Base-by-base conservation (phyloP, 1,140 invertebrate species). In the Thaumatotibia leucotreta region DNA sequence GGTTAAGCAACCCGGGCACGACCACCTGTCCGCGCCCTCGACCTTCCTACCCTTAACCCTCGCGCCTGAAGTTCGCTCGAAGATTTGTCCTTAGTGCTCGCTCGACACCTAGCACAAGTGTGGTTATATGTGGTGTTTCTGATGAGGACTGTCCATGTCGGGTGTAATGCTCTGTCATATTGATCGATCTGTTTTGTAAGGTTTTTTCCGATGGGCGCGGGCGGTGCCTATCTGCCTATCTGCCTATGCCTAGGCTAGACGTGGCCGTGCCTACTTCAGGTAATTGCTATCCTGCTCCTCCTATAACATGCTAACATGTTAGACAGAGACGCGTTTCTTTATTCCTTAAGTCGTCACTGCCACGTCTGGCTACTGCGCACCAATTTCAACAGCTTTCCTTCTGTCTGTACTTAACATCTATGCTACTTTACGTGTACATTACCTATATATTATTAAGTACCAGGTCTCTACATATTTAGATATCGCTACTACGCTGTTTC, bases 181-280 rank as follows among this genome's bases (percentile, higher is more conserved):
- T 80, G 86, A 89, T 89, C 86, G 84, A 80, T 82, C 74, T 84
- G 86, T 86, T 84, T 86, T 84, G 80, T 85, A 80, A 81, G 84
- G 83, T 84, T 85, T 84, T 83, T 81, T 80, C 73, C 70, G 72
- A 75, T 32, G 9, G 80, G 81, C 74, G 78, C 80, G 77, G 77
- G 72, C 9, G 39, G 39, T 20, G 9, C 39, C 39, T 45, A n/a
- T n/a, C n/a, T n/a, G n/a, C n/a, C n/a, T n/a, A n/a, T n/a, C n/a
- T n/a, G n/a, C n/a, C n/a, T n/a, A n/a, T n/a, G n/a, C 14, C 39
- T 45, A 20, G 4, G 39, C 39, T 45, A 45, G 39, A 45, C 39
- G 39, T 45, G 39, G 39, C 39, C 39, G 39, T 45, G 39, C 39
- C 39, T 14, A 45, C 20, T 6, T 45, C 39, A 45, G 39, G 39